Percentiles rank a stretch among this genome's conserved stretches.
Conservation (phyloP, 2,888 invertebrate genomes). For the Conops quadrifasciatus region DNA sequence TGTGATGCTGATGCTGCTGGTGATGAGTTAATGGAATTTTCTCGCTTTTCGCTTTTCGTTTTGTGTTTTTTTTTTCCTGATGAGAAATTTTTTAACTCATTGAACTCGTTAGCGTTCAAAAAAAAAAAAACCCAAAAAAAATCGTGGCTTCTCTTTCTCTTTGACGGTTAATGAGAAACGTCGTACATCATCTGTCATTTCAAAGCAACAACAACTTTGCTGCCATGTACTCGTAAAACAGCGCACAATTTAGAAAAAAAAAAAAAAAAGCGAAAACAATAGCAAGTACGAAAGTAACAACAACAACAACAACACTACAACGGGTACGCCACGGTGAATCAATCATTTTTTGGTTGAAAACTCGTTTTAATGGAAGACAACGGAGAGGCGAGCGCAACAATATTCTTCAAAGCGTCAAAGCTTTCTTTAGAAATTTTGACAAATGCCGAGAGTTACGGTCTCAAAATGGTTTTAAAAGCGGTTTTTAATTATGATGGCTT, state of each 20-base stretch:
- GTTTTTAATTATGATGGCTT: too few relatives aligned
- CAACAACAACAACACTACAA: too few relatives aligned
- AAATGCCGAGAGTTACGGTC: too few relatives aligned
- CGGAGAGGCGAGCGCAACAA: too few relatives aligned
- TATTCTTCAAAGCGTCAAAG: too few relatives aligned
- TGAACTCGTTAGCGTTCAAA: neutral
- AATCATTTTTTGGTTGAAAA: conserved; percentile 4
- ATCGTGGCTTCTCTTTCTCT: neutral
- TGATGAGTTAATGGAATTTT: too few relatives aligned
- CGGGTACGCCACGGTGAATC: neutral
- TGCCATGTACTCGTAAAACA: too few relatives aligned
- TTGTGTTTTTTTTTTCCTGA: neutral
- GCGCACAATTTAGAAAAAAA: too few relatives aligned
- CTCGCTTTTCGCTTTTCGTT: neutral
- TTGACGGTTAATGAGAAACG: conserved; percentile 5
- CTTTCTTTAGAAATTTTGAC: too few relatives aligned
- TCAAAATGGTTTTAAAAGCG: too few relatives aligned
- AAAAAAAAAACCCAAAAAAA: neutral
- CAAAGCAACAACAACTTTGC: neutral
- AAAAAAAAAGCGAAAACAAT: too few relatives aligned
- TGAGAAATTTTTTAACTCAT: neutral
- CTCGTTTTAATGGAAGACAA: conserved; percentile 1
- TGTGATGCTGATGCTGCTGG: neutral
- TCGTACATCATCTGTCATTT: conserved; percentile 5
- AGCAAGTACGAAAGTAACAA: too few relatives aligned